Percentiles rank a stretch among this genome's conserved stretches.
phyloP scores from a whole-genome alignment of 2,113 vertebrate species.

The Phalacrocorax brasilianus region DNA sequence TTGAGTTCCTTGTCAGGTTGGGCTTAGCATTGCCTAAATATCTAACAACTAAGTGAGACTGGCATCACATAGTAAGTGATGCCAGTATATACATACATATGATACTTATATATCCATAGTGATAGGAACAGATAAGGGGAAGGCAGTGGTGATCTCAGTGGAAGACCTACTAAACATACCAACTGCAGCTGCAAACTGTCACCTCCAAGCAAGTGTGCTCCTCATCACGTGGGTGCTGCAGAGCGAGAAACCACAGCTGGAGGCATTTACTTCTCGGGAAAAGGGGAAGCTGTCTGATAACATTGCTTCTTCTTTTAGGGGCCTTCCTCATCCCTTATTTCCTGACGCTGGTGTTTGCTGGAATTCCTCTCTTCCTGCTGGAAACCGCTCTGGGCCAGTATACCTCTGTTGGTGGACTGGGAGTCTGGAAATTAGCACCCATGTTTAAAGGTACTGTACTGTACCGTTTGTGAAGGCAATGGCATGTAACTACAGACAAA shows the following conservation, averaged over 20 bases:
- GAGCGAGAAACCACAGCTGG: neutral
- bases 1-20: neutral
- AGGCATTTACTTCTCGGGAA: neutral
- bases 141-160: neutral
- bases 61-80: neutral
- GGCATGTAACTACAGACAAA: rapidly evolving
- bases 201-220: neutral
- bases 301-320: slow-evolving; percentile 66
- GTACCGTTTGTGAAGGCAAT: neutral
- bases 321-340: slow-evolving; percentile 92
- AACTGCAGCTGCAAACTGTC: neutral
- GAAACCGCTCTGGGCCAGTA: slow-evolving; percentile 89
- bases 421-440: slow-evolving; percentile 89
- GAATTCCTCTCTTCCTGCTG: slow-evolving; percentile 89
- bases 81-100: too few species aligned
- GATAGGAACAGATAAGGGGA: neutral
- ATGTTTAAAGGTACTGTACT: slow-evolving; percentile 89
- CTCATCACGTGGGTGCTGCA: neutral
- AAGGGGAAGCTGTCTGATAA: neutral
- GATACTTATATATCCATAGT: neutral
- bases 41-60: neutral
- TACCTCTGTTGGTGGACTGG: slow-evolving; percentile 85
- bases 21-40: neutral
- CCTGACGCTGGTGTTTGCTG: slow-evolving; percentile 87
- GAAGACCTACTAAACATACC: neutral